phyloP scores from a whole-genome alignment of 2,113 vertebrate genomes.

The Orthochromis indermauri region DNA sequence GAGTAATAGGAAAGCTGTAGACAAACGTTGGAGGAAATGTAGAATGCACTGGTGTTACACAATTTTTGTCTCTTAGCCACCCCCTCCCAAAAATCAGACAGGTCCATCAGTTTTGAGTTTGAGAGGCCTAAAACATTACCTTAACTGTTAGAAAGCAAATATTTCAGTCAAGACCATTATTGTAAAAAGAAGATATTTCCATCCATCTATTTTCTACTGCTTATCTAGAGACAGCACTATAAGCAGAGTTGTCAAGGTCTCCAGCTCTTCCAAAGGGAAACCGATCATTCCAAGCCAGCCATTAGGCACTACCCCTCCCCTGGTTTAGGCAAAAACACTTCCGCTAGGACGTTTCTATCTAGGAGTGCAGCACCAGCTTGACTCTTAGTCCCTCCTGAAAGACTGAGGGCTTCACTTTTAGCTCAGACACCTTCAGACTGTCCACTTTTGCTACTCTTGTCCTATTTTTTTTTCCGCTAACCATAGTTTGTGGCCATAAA shows the following conservation, averaged over 20 bases:
- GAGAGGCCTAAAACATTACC: neutral
- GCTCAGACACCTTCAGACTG: neutral
- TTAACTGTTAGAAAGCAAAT: neutral
- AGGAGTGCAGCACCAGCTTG: neutral
- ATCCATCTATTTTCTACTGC: neutral
- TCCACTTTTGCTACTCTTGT: neutral
- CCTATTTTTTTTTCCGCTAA: accelerated
- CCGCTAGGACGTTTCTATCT: accelerated
- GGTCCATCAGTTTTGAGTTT: neutral
- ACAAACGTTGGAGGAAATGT: neutral
- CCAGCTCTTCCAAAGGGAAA: neutral
- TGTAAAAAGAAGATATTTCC: neutral
- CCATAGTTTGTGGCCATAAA: neutral
- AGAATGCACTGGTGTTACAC: slow-evolving; percentile 30
- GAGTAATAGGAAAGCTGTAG: slow-evolving; percentile 40
- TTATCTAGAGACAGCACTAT: neutral
- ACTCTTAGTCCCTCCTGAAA: neutral
- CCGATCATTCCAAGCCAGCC: neutral
- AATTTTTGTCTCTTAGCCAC: neutral
- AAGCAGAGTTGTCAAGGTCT: neutral
- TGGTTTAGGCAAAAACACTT: neutral
- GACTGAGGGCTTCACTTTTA: neutral
- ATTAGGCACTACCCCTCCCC: neutral
- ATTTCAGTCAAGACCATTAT: neutral
- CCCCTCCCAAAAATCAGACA: neutral